Percentiles rank a stretch among this genome's conserved stretches.
Conservation (phyloP, 2,888 invertebrate species). For the Zygaena filipendulae region DNA sequence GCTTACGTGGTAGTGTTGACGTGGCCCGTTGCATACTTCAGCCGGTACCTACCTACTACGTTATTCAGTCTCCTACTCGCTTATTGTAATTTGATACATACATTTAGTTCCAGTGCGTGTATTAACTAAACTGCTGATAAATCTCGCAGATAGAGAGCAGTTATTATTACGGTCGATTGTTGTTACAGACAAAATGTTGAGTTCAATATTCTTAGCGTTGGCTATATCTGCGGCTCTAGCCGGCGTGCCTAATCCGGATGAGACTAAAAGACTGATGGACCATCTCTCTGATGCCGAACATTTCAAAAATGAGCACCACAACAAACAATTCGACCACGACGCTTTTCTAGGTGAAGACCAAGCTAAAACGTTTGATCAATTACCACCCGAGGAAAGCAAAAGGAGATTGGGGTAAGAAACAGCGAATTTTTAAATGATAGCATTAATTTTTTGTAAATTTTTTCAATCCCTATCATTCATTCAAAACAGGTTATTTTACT, state of each 20-base stretch:
- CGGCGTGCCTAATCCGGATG: slow-evolving; percentile 79
- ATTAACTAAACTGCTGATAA: slow-evolving; percentile 4
- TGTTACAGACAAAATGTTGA: slow-evolving; percentile 54
- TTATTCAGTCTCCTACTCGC: too few species aligned
- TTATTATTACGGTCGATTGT: too few species aligned
- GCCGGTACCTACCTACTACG: too few species aligned
- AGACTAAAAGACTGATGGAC: slow-evolving; percentile 73
- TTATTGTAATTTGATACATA: too few species aligned
- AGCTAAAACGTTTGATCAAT: slow-evolving; percentile 92
- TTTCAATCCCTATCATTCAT: too few species aligned
- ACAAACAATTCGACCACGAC: slow-evolving; percentile 95
- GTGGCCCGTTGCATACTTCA: too few species aligned
- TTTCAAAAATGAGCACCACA: slow-evolving; percentile 82
- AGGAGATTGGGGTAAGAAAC: slow-evolving; percentile 79
- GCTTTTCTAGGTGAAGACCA: slow-evolving; percentile 95
- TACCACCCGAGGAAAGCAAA: slow-evolving; percentile 95
- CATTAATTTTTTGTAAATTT: too few species aligned
- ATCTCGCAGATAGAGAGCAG: too few species aligned
- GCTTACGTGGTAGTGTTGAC: not conserved
- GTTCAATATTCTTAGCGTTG: slow-evolving; percentile 39
- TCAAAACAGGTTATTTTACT: too few species aligned
- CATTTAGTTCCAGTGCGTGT: slow-evolving; percentile 4
- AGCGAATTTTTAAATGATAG: not conserved
- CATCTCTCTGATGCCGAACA: slow-evolving; percentile 84
- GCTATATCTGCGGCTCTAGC: slow-evolving; percentile 49